Percentiles rank a stretch among this genome's conserved stretches.
Conservation (phyloP, 30 jellyfish, hydroid and myxozoan genomes). For the Calvadosia cruxmelitensis region DNA sequence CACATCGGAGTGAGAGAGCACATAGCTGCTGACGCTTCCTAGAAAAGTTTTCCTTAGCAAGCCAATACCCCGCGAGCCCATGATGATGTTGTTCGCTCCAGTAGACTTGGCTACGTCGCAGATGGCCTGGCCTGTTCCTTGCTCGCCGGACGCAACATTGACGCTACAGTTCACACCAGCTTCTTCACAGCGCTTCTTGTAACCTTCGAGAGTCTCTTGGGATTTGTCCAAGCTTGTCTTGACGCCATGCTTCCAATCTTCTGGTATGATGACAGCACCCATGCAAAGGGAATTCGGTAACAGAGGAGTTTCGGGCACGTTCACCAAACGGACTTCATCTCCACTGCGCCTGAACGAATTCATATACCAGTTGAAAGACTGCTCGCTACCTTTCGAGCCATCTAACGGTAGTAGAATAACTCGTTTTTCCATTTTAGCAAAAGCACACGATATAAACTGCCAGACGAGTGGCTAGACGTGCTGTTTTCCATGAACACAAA, state of each 20-base stretch:
- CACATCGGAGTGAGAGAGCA: conserved; percentile 40
- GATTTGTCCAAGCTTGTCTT: not conserved
- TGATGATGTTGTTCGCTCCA: not conserved
- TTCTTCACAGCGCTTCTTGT: not conserved
- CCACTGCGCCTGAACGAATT: not conserved
- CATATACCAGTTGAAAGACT: not conserved
- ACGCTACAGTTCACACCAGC: not conserved
- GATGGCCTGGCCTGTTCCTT: not conserved
- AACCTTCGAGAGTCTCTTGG: not conserved
- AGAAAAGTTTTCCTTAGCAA: conserved; percentile 24
- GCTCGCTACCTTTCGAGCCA: not conserved
- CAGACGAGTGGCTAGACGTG: too few species aligned
- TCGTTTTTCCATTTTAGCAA: not conserved
- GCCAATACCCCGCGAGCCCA: not conserved
- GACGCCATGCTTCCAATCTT: not conserved
- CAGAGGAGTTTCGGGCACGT: not conserved
- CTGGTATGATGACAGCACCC: conserved; percentile 1
- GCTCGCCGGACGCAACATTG: not conserved
- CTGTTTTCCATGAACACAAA: too few species aligned
- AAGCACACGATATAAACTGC: too few species aligned
- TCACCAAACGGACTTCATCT: not conserved
- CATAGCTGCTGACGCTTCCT: conserved; percentile 69
- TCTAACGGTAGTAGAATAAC: not conserved
- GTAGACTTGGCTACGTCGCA: not conserved
- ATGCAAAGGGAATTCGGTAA: not conserved